phyloP scores from a whole-genome alignment of 2,888 invertebrate species.

The Drosophila hawaiiensis region DNA sequence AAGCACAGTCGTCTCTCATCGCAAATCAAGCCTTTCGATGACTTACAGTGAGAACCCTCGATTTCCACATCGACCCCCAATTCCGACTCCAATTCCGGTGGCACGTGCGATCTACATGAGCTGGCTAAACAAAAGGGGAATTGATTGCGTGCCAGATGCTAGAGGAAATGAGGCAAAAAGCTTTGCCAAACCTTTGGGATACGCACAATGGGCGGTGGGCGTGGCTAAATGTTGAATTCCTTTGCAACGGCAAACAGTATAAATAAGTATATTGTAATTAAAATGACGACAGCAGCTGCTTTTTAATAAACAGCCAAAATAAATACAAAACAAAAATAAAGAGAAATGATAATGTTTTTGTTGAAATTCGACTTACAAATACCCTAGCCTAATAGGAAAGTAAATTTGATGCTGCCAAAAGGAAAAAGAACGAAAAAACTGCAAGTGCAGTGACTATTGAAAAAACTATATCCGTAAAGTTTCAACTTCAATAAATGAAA shows the following conservation, averaged over 20 bases:
- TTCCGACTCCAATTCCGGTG: constrained; percentile 17
- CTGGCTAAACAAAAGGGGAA: constrained; percentile 62
- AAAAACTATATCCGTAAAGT: not conserved
- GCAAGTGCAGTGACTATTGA: not conserved
- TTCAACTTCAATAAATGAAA: not conserved
- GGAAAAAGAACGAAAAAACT: not conserved
- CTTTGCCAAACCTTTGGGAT: constrained; percentile 27
- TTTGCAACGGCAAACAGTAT: constrained; percentile 29
- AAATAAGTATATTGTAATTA: constrained; percentile 69
- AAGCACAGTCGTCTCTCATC: constrained; percentile 21
- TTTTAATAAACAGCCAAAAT: constrained; percentile 71
- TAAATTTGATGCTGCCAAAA: not conserved
- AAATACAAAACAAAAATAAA: constrained; percentile 46
- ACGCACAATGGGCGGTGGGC: constrained; percentile 36
- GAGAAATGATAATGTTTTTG: constrained; percentile 26
- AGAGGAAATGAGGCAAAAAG: constrained; percentile 54
- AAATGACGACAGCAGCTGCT: constrained; percentile 70
- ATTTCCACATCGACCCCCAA: constrained; percentile 3
- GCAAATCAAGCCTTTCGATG: constrained; percentile 52
- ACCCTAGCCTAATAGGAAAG: not conserved
- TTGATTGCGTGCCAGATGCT: constrained; percentile 75
- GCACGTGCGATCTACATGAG: constrained; percentile 60
- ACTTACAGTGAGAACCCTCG: constrained; percentile 3
- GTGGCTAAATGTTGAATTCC: constrained; percentile 33
- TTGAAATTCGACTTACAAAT: not conserved